Conservation (phyloP, 2,888 invertebrate species). For the Lycophotia porphyrea region DNA sequence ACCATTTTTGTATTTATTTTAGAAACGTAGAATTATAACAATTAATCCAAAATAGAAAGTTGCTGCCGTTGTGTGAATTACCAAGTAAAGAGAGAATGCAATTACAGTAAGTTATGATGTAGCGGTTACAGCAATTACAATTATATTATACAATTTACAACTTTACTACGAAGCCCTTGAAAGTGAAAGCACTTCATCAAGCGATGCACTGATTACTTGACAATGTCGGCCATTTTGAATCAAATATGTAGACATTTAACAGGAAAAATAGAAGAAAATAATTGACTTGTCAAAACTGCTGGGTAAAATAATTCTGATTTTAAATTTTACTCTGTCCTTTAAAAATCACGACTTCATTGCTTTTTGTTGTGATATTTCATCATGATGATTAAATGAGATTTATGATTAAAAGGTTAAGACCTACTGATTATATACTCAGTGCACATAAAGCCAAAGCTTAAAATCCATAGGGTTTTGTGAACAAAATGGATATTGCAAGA, state of each 20-base stretch:
- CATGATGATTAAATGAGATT: not conserved
- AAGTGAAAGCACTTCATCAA: conserved; percentile 31
- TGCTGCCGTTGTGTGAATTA: conserved; percentile 19
- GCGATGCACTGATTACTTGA: not conserved
- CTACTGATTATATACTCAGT: not conserved
- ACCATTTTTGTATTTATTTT: not conserved
- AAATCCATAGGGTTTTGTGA: not conserved
- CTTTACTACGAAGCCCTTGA: conserved; percentile 30
- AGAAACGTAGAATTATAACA: conserved; percentile 33
- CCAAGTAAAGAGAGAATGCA: conserved; percentile 43
- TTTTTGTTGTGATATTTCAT: conserved; percentile 1
- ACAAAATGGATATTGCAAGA: not conserved
- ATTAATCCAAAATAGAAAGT: conserved; percentile 61
- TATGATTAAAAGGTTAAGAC: not conserved
- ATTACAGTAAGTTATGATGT: conserved; percentile 50
- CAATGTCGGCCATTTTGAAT: conserved; percentile 4
- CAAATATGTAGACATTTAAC: conserved; percentile 5
- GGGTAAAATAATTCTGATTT: not conserved
- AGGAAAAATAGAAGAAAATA: not conserved
- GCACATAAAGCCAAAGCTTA: not conserved
- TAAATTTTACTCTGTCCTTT: conserved; percentile 2
- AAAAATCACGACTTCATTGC: conserved; percentile 9
- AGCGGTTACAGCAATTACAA: conserved; percentile 40
- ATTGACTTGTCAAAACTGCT: conserved; percentile 20
- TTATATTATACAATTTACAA: conserved; percentile 45